A percentile compares a stretch with the other conserved stretches of the same genome.
phyloP scores from a whole-genome alignment of 2,888 invertebrate species.

The Acronicta aceris region DNA sequence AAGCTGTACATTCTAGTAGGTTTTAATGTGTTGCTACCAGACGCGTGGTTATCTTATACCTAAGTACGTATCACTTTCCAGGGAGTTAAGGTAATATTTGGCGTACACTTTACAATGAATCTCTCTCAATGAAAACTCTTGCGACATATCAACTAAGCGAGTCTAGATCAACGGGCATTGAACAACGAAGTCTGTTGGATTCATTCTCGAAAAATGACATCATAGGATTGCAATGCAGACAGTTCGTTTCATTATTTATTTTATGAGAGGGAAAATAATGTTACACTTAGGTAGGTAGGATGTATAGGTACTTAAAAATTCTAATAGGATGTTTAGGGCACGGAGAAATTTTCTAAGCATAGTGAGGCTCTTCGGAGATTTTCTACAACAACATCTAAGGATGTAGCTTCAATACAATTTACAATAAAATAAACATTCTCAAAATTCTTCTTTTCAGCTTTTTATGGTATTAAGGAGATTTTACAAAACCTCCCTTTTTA shows the following conservation, averaged over 20 bases:
- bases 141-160: background rate
- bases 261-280: background rate
- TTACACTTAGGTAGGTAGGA: background rate
- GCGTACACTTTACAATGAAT: background rate
- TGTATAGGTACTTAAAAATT: no score
- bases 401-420: no score
- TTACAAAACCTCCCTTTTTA: no score
- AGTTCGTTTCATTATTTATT: background rate
- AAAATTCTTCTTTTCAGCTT: no score
- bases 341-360: no score
- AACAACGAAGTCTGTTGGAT: constrained; percentile 1
- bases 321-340: no score
- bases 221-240: constrained; percentile 3
- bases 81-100: background rate
- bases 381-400: no score
- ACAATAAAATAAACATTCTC: no score
- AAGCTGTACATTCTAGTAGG: background rate
- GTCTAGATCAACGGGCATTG: background rate
- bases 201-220: background rate
- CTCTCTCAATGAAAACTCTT: background rate
- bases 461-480: no score
- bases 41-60: constrained; percentile 20
- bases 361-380: no score
- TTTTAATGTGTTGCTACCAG: constrained; percentile 11
- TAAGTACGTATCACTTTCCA: background rate